Evolutionary conservation across 2,113 vertebrate genomes (phyloP), one percentile per base, ranked within the genome.

Genomic region (Sinocyclocheilus anophthalmus): DNA sequence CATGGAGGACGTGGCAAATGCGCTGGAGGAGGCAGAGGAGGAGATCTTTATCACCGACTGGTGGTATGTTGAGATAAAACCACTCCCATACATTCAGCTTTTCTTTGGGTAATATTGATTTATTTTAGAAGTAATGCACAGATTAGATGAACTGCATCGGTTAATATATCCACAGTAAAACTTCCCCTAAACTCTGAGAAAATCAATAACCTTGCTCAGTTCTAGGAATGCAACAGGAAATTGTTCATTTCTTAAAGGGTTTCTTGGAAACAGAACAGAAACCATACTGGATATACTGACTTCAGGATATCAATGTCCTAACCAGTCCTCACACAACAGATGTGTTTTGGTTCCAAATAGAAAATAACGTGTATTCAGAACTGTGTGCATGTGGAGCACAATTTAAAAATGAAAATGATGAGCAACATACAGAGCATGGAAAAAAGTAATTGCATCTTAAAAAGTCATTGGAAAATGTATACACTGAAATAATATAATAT

Each of bases 11-110:
- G 94, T 99, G 0, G 98, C 98, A 0, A 90, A 97, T 70, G 98
- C 98, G 39, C 95, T 99, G 88, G 97, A 99, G 91, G 96, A 95
- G 6, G 98, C 98, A 4, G 95, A 93, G 79, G 97, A 99, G 80
- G 98, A 99, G 86, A 99, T 99, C 90, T 99, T 99, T 93, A 99
- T 99, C 94, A 99, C 98, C 0, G 98, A 99, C 88, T 99, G 97
- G 97, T 99, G 97, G 98, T 99, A 91, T 26, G 97, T 96, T 92
- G 24, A n/a, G 45, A 84, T 37, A 65, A 20, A 39, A 12, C 13
- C 59, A n/a, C 22, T 42, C 12, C 33, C 57, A 16, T 33, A 42
- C 20, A 42, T 61, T 39, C 33, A 14, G n/a, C 77, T 80, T 63
- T 33, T 1, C 79, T 67, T 67, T 24, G 22, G 57, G 33, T 63